Evolutionary conservation across 2,888 invertebrate species (phyloP), one percentile per base, ranked within the genome.

Genomic region (Ennomos erosarius): DNA sequence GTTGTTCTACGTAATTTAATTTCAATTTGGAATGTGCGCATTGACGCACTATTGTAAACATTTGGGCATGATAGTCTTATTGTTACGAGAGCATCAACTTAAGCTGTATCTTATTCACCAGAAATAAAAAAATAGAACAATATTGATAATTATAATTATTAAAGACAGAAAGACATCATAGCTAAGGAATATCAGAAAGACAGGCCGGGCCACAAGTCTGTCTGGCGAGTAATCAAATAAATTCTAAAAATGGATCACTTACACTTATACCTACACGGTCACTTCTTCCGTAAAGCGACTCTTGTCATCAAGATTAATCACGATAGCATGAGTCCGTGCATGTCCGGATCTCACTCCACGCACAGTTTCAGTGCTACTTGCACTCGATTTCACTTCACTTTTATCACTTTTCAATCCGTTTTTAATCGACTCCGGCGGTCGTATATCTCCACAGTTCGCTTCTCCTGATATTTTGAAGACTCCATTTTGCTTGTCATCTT

Each of bases 221-320:
- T 26, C 26, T 26, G 26, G 26, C 26, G 26, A 26, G 26, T 26
- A 26, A 5, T 26, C 6, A 26, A 26, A 26, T 5, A 26, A 26
- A 3, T 6, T 26, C 26, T 26, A 26, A 26, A 6, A 26, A 26
- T 6, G 26, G 3, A 6, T 26, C 4, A 26, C 4, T 37, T 12
- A 49, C 36, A 38, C 38, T 35, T 26, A 12, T 38, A 38, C 62
- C 79, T 93, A 96, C 73, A 96, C 96, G 49, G 96, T 96, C 65
- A 96, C 96, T 84, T 96, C 96, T 84, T 96, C 96, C 44, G 96
- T 96, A 84, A 96, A 96, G 73, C 96, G 93, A 82, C 95, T 96
- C 77, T 96, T 96, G 85, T 96, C 96, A 78, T 96, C 96, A 73
- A 96, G 88, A 84, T 96, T 96, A 68, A 96, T 95, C 70, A 96